Percentiles rank a stretch among this genome's conserved stretches.
Evolutionary conservation across 2,797 vertebrate genomes (phyloP).

Genomic region (Anguilla marmorata): DNA sequence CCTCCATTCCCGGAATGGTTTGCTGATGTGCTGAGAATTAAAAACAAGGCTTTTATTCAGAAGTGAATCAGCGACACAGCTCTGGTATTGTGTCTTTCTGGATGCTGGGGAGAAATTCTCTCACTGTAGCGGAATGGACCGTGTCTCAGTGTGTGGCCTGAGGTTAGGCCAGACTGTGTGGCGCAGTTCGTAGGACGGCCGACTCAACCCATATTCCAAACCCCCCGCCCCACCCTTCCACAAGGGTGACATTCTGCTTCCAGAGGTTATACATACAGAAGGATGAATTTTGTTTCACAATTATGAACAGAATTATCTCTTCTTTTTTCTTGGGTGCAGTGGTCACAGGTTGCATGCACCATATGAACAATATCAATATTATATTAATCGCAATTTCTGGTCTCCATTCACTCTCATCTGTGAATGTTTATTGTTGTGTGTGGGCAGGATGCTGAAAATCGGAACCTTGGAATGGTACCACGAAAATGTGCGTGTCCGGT

Average conservation of each 20-base stretch:
- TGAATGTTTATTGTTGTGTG: neutral
- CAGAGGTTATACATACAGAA: neutral
- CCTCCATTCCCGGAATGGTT: conserved; percentile 8
- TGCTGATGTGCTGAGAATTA: neutral
- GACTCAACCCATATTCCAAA: neutral
- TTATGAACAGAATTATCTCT: neutral
- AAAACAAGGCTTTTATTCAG: conserved; percentile 10
- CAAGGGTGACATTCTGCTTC: neutral
- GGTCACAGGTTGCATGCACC: neutral
- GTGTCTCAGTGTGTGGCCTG: neutral
- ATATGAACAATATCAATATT: neutral
- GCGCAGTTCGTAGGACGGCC: neutral
- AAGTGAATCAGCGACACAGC: neutral
- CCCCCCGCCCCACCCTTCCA: neutral
- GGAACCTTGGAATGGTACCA: conserved; percentile 93
- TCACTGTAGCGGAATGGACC: neutral
- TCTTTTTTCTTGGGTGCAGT: neutral
- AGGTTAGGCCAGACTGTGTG: neutral
- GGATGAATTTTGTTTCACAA: neutral
- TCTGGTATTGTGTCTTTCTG: neutral
- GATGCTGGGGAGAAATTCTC: neutral
- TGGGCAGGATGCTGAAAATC: conserved; percentile 79
- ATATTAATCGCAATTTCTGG: neutral
- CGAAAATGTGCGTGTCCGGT: conserved; percentile 79
- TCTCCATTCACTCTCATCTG: neutral